These are phyloP conservation scores for Poecilia wingei DNA, from an alignment of 2,797 vertebrate species.

Conservation along the genomic window DNA sequence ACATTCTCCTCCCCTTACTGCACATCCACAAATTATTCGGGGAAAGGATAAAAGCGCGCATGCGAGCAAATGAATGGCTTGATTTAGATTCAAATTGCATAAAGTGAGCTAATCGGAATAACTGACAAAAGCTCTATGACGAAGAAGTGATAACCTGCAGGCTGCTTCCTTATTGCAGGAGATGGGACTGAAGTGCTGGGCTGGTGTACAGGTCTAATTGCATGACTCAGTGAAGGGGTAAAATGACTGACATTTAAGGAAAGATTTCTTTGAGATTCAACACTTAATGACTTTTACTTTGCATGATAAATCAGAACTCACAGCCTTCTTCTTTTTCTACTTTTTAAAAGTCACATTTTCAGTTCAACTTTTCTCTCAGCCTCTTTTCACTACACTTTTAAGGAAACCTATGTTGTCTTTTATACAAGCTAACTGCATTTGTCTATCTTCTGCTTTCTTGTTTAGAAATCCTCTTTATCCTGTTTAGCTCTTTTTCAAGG, in stretches of 20 bases:
- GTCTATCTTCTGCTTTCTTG: background rate
- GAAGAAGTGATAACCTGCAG: slow-evolving; percentile 76
- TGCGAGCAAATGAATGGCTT: slow-evolving; percentile 74
- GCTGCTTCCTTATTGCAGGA: slow-evolving; percentile 69
- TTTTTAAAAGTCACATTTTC: slow-evolving; percentile 35
- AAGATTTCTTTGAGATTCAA: slow-evolving; percentile 49
- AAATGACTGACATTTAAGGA: slow-evolving; percentile 52
- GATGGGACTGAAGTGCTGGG: slow-evolving; percentile 57
- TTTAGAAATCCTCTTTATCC: background rate
- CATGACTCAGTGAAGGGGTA: slow-evolving; percentile 64
- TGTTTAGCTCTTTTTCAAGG: background rate
- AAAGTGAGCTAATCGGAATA: slow-evolving; percentile 79
- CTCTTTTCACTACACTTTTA: background rate
- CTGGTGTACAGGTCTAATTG: slow-evolving; percentile 75
- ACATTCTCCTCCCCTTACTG: slow-evolving; percentile 28
- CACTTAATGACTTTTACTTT: slow-evolving; percentile 64
- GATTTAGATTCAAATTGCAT: slow-evolving; percentile 77
- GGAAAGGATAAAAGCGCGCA: slow-evolving; percentile 57
- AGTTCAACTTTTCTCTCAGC: background rate
- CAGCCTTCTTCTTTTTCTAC: slow-evolving; percentile 12
- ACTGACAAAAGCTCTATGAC: slow-evolving; percentile 73
- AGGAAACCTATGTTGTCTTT: background rate
- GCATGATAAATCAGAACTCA: slow-evolving; percentile 29
- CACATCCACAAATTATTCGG: slow-evolving; percentile 60
- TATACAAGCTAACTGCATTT: slow-evolving; percentile 1